Conservation (phyloP, 53 echinoderm and acorn worm species). For the Hippasteria phrygiana region DNA sequence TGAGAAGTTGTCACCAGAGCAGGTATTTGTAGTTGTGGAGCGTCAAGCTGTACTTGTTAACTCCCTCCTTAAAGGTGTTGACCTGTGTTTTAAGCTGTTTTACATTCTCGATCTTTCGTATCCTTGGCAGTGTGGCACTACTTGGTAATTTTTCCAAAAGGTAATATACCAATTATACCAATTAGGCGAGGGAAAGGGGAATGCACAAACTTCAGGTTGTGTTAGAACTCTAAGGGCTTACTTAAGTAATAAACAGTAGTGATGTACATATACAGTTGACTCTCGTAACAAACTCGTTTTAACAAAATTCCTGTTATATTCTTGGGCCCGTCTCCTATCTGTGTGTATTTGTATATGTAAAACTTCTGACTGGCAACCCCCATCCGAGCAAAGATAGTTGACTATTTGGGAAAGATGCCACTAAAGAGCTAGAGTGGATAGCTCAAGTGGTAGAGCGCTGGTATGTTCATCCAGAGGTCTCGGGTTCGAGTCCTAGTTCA, state of each 20-base stretch:
- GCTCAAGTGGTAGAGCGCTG: too few relatives aligned
- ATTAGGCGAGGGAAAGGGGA: constrained; percentile 41
- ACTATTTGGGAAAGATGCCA: constrained; percentile 16
- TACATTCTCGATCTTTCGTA: constrained; percentile 59
- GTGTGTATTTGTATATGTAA: constrained; percentile 18
- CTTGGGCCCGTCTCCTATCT: constrained; percentile 9
- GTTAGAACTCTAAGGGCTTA: constrained; percentile 28
- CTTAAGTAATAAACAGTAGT: not conserved
- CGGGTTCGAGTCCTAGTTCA: too few relatives aligned
- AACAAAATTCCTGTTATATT: constrained; percentile 7
- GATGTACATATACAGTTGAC: constrained; percentile 15
- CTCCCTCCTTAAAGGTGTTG: constrained; percentile 60
- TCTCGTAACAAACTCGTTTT: constrained; percentile 1
- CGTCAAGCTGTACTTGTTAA: constrained; percentile 37
- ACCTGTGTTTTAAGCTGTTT: constrained; percentile 64
- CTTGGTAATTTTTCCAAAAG: constrained; percentile 66
- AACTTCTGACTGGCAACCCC: constrained; percentile 28
- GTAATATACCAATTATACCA: constrained; percentile 51
- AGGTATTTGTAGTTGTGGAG: constrained; percentile 55
- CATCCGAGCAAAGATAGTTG: constrained; percentile 20
- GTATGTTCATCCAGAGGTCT: too few relatives aligned
- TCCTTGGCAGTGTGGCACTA: constrained; percentile 63
- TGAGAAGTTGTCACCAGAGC: constrained; percentile 22
- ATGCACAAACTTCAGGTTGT: constrained; percentile 19
- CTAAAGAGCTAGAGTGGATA: constrained; percentile 4